Percentiles rank a stretch among this genome's conserved stretches.
phyloP scores from a whole-genome alignment of 1,140 invertebrate species.

The Solenopsis fugax region DNA sequence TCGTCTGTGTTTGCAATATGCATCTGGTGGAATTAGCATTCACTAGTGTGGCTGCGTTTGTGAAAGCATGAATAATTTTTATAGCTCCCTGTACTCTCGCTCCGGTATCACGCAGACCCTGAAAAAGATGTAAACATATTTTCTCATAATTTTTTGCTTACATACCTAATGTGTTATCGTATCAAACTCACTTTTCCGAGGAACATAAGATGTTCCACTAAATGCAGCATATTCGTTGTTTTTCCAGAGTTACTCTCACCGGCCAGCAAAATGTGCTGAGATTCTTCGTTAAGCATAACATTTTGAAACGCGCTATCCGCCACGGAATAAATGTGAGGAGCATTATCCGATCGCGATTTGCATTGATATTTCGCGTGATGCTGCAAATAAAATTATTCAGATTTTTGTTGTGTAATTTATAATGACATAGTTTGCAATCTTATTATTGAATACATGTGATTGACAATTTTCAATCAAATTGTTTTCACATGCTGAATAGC shows the following conservation, averaged over 20 bases:
- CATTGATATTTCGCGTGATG: conserved; percentile 93
- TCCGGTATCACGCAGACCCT: conserved; percentile 88
- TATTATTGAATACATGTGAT: conserved; percentile 1
- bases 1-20: conserved; percentile 94
- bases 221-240: conserved; percentile 91
- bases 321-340: conserved; percentile 95
- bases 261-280: conserved; percentile 93
- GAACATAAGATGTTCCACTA: conserved; percentile 92
- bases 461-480: not conserved
- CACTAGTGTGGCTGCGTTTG: conserved; percentile 94
- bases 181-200: conserved; percentile 87
- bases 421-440: conserved; percentile 12
- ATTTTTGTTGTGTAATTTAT: not conserved
- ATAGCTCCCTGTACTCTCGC: conserved; percentile 91
- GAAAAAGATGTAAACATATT: conserved; percentile 5
- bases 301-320: conserved; percentile 95
- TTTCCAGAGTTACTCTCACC: conserved; percentile 95
- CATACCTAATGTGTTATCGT: not conserved
- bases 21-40: conserved; percentile 95
- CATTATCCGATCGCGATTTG: conserved; percentile 95
- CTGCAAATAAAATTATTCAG: conserved; percentile 84
- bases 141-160: not conserved
- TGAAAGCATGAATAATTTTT: conserved; percentile 93
- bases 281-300: conserved; percentile 93
- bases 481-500: not conserved